Conservation (phyloP, 2,888 invertebrate genomes). For the Dicyrtomina minuta region DNA sequence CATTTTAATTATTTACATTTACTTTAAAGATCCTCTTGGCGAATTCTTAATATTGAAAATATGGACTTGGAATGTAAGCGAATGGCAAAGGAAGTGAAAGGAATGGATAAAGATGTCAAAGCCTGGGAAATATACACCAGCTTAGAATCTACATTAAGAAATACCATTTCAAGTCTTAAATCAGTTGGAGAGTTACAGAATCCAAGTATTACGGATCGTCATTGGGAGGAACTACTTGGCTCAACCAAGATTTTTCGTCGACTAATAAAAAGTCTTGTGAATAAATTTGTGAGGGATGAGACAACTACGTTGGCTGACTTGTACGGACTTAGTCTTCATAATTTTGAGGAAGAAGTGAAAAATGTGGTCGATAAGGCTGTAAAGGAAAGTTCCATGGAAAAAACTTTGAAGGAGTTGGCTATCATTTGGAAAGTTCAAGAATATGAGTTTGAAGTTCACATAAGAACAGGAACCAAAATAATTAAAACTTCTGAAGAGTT, state of each 20-base stretch:
- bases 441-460: conserved; percentile 83
- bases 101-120: conserved; percentile 94
- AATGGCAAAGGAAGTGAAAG: conserved; percentile 89
- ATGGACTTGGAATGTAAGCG: conserved; percentile 99
- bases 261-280: conserved; percentile 27
- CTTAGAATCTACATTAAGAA: conserved; percentile 89
- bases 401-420: conserved; percentile 83
- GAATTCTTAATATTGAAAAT: conserved; percentile 94
- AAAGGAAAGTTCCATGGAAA: conserved; percentile 99
- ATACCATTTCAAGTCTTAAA: conserved; percentile 90
- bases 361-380: conserved; percentile 97
- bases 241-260: conserved; percentile 72
- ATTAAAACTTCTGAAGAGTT: conserved; percentile 90
- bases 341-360: conserved; percentile 95
- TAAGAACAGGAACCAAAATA: conserved; percentile 79
- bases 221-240: conserved; percentile 95
- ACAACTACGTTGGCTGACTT: conserved; percentile 89
- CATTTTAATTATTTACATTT: no score
- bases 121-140: conserved; percentile 87
- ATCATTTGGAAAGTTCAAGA: conserved; percentile 91
- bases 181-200: conserved; percentile 96
- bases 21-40: conserved; percentile 97
- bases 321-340: conserved; percentile 86
- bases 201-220: conserved; percentile 90
- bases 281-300: conserved; percentile 86